Percentiles rank a stretch among this genome's conserved stretches.
These are phyloP conservation scores for Polylopha cassiicola DNA, from an alignment of 2,888 invertebrate genomes.

Conservation along the genomic window DNA sequence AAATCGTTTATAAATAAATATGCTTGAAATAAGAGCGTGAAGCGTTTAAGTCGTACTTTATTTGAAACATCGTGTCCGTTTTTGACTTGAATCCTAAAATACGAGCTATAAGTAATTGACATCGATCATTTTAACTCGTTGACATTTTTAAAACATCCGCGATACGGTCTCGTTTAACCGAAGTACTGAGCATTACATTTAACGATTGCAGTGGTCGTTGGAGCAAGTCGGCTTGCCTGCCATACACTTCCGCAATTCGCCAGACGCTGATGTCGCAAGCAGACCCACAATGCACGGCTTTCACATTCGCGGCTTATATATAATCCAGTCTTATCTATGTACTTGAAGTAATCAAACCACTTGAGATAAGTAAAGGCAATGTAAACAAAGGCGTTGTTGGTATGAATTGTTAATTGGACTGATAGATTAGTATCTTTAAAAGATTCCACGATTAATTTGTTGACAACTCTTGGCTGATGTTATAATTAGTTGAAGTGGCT, in stretches of 20 bases:
- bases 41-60: too few species aligned
- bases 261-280: slow-evolving; percentile 28
- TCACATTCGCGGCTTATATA: slow-evolving; percentile 30
- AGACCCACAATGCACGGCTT: slow-evolving; percentile 40
- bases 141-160: slow-evolving; percentile 2
- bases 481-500: too few species aligned
- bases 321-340: slow-evolving; percentile 10
- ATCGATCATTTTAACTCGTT: too few species aligned
- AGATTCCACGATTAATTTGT: too few species aligned
- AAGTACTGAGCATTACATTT: slow-evolving; percentile 6
- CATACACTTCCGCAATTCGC: slow-evolving; percentile 26
- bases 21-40: too few species aligned
- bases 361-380: slow-evolving; percentile 18
- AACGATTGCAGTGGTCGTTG: slow-evolving; percentile 21
- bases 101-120: too few species aligned
- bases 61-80: too few species aligned
- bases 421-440: too few species aligned
- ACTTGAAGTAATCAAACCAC: slow-evolving; percentile 8
- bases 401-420: slow-evolving; percentile 16
- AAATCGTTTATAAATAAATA: too few species aligned
- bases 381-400: slow-evolving; percentile 13
- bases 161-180: slow-evolving; percentile 12
- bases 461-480: too few species aligned
- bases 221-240: slow-evolving; percentile 15
- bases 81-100: too few species aligned